phyloP scores from a whole-genome alignment of 2,113 vertebrate species.

The Corythoichthys intestinalis region DNA sequence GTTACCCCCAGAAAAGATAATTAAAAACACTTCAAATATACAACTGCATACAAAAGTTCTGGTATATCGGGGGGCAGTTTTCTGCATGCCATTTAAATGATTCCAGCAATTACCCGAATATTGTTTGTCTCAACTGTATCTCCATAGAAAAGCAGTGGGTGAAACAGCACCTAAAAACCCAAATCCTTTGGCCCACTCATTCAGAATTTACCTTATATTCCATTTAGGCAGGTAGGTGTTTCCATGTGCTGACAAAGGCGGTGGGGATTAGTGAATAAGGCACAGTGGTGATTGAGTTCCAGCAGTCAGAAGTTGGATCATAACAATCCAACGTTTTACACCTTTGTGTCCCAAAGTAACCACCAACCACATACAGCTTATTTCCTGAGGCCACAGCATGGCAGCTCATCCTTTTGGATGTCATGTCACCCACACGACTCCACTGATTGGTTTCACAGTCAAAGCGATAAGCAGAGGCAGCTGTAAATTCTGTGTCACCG shows the following conservation, averaged over 20 bases:
- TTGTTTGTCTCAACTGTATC: slow-evolving; percentile 3
- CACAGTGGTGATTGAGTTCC: slow-evolving; percentile 93
- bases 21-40: too few species aligned
- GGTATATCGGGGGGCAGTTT: too few species aligned
- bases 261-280: slow-evolving; percentile 96
- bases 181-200: background rate
- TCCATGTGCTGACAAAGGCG: slow-evolving; percentile 96
- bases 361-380: slow-evolving; percentile 92
- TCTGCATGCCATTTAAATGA: background rate
- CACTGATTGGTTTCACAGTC: slow-evolving; percentile 89
- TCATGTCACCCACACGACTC: slow-evolving; percentile 93
- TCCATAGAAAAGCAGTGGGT: background rate
- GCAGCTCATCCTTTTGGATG: slow-evolving; percentile 94
- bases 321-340: slow-evolving; percentile 96
- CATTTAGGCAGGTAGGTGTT: slow-evolving; percentile 84
- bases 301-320: slow-evolving; percentile 85
- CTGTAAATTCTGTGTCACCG: slow-evolving; percentile 90
- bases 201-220: slow-evolving; percentile 14
- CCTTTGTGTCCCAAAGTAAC: slow-evolving; percentile 92
- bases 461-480: slow-evolving; percentile 88
- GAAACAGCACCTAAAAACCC: background rate
- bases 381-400: slow-evolving; percentile 90
- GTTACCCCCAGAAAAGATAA: too few species aligned
- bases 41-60: too few species aligned
- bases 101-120: background rate